Conservation (phyloP, 2,888 invertebrate genomes). For the Acleris laterana region DNA sequence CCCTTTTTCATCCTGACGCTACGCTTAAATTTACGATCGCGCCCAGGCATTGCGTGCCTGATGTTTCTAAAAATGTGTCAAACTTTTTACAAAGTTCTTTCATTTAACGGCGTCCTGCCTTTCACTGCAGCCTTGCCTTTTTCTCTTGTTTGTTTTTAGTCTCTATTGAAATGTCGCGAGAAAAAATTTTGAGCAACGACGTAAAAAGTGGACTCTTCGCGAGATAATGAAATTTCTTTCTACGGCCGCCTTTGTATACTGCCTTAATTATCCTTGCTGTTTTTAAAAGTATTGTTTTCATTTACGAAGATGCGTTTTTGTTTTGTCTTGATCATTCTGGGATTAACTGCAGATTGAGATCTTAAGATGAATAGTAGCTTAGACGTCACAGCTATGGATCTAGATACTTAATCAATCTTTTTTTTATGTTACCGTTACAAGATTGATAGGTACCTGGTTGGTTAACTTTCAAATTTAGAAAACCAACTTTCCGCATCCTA, state of each 20-base stretch:
- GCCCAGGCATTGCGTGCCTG: constrained; percentile 78
- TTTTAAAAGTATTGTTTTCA: constrained; percentile 28
- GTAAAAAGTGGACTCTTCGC: constrained; percentile 66
- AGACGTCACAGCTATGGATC: no score
- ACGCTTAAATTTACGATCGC: constrained; percentile 78
- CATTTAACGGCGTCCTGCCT: constrained; percentile 79
- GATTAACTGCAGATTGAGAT: no score
- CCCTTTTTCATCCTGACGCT: constrained; percentile 83
- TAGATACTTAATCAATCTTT: no score
- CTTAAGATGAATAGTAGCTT: no score
- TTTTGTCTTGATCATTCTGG: neutral
- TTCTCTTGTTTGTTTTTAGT: constrained; percentile 79
- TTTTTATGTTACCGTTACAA: no score
- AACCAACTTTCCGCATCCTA: no score
- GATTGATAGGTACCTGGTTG: no score
- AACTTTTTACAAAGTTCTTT: constrained; percentile 83
- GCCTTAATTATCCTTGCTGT: constrained; percentile 36
- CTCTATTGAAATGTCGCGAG: constrained; percentile 77
- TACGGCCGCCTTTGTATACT: constrained; percentile 53
- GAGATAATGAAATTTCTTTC: constrained; percentile 70
- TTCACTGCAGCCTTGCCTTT: constrained; percentile 76
- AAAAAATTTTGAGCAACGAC: constrained; percentile 66
- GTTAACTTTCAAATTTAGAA: no score
- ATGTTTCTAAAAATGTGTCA: constrained; percentile 85
- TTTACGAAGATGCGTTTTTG: constrained; percentile 15